Base-by-base conservation (phyloP, 2,113 vertebrate species). In the Xyliphius kryptos region DNA sequence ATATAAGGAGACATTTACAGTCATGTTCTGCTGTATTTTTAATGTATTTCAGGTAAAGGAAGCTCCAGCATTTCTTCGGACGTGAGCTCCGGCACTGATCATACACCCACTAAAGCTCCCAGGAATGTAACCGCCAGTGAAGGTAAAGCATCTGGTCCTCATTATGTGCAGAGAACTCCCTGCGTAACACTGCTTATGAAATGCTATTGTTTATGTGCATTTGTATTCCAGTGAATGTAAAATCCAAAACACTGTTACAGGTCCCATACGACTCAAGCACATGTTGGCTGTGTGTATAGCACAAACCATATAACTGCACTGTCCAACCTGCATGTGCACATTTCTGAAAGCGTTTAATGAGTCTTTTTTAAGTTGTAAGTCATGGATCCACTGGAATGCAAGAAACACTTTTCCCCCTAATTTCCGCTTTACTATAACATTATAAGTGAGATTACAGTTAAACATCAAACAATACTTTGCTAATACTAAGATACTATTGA, bases 21-120 rank as follows among this genome's bases (percentile, higher is more conserved):
- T 20, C n/a, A 50, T 40, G 21, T 52, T 71, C 46, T 58, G 46
- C 44, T 48, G 11, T 13, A 57, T 65, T 51, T 50, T 77, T 63
- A 32, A 19, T 49, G n/a, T n/a, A n/a, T n/a, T 46, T 51, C 77
- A 99, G 96, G 94, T 89, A 99, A 99, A 90, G 94, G 94, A 81
- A 97, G 96, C 88, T 99, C 95, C 85, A 98, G 96, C 91, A 91
- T 98, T 89, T 98, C 95, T 82, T 99, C 96, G 79, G 96, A 99
- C 89, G 89, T 99, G 86, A 99, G 96, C 85, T 98, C 96, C 72
- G 91, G 94, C 85, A 99, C 95, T 20, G 96, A 99, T 91, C 94
- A 94, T 80, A 97, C 95, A 3, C 91, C 94, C 17, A 97, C 91
- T 72, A 95, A 92, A 91, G 89, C 91, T 78, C 91, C 87, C 73